Evolutionary conservation across 2,113 vertebrate species (phyloP).

Genomic region (Xiphias gladius): DNA sequence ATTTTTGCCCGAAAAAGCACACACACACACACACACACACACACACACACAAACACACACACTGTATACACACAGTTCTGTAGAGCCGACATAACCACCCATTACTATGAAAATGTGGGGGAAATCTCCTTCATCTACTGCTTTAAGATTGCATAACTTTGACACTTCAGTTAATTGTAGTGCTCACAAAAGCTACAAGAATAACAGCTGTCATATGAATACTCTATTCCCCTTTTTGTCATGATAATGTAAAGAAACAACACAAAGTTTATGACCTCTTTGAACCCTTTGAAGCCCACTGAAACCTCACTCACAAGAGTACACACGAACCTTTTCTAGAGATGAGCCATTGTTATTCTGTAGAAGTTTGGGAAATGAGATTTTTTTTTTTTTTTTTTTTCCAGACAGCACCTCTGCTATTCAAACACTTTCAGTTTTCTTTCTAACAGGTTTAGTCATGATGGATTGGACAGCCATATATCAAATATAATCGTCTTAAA

Average conservation of each 20-base stretch:
- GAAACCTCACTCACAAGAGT: constrained; percentile 1
- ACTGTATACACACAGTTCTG: neutral
- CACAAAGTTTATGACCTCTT: constrained; percentile 11
- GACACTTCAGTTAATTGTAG: constrained; percentile 24
- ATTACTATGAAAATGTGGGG: neutral
- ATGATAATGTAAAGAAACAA: constrained; percentile 14
- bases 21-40: too few species aligned
- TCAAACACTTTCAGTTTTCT: constrained; percentile 21
- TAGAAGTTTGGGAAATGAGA: neutral
- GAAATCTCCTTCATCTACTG: neutral
- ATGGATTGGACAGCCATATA: constrained; percentile 53
- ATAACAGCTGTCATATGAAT: constrained; percentile 1
- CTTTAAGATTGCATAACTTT: constrained; percentile 6
- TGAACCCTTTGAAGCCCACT: constrained; percentile 17
- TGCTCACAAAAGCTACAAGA: constrained; percentile 6
- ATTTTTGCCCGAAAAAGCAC: too few species aligned
- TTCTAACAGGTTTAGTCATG: constrained; percentile 47
- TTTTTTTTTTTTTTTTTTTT: neutral
- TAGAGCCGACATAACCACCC: neutral
- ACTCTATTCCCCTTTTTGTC: neutral
- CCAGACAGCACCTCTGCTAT: constrained; percentile 7
- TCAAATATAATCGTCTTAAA: constrained; percentile 58
- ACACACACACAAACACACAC: neutral
- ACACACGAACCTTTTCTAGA: constrained; percentile 3
- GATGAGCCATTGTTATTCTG: neutral